A percentile compares a stretch with the other conserved stretches of the same genome.
Conservation (phyloP, 2,113 vertebrate species). For the Parotia lawesii region DNA sequence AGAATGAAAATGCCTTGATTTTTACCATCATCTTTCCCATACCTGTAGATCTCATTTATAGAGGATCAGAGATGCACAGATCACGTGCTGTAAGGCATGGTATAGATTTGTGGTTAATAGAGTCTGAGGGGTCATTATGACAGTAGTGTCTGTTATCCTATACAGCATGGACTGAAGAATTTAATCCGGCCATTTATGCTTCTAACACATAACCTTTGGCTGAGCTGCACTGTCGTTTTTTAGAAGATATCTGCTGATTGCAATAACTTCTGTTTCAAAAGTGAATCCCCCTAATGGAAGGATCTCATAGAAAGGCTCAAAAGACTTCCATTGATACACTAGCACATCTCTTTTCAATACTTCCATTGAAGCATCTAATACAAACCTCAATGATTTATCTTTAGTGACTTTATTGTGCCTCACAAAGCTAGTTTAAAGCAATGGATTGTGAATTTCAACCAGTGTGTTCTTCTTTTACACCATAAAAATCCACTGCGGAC, state of each 20-base stretch:
- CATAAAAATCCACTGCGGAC: slow-evolving; percentile 22
- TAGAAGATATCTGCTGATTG: neutral
- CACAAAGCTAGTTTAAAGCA: slow-evolving; percentile 48
- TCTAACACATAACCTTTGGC: neutral
- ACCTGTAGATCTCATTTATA: neutral
- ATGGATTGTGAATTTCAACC: slow-evolving; percentile 40
- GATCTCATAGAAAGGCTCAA: neutral
- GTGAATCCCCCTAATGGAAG: neutral
- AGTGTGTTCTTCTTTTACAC: neutral
- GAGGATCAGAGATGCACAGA: neutral
- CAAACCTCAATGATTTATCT: slow-evolving; percentile 53
- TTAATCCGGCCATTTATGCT: neutral
- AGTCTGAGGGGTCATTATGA: neutral
- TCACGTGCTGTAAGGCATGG: neutral
- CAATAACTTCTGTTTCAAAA: slow-evolving; percentile 20
- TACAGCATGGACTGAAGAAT: neutral
- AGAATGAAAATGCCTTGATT: neutral
- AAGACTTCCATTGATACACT: slow-evolving; percentile 15
- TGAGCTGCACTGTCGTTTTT: neutral
- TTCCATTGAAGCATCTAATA: slow-evolving; percentile 33
- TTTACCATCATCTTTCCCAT: neutral
- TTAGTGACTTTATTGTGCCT: slow-evolving; percentile 36
- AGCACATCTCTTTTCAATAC: slow-evolving; percentile 39
- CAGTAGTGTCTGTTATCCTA: neutral
- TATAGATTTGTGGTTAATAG: neutral